Evolutionary conservation across 2,888 invertebrate genomes (phyloP).

Genomic region (Nomada hirtipes): DNA sequence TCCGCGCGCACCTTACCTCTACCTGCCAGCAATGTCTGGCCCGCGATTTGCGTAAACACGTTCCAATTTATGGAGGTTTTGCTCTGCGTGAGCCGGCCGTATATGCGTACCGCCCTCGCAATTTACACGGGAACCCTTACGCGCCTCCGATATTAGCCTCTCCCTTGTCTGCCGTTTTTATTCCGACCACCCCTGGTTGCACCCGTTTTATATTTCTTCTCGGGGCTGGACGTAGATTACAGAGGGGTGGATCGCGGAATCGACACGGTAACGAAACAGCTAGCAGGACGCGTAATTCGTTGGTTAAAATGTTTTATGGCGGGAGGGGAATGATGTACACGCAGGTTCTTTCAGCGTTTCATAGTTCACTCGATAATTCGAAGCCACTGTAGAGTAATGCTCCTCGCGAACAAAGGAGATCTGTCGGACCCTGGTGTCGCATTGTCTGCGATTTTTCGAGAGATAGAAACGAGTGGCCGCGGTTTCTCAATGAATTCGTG

Average conservation of each 20-base stretch:
- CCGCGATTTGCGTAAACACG: conserved; percentile 77
- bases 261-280: conserved; percentile 6
- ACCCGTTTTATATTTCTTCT: conserved; percentile 10
- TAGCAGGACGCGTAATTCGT: conserved; percentile 17
- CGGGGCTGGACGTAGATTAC: conserved; percentile 1
- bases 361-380: conserved; percentile 57
- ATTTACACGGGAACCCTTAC: conserved; percentile 57
- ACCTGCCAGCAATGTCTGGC: conserved; percentile 62
- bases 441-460: conserved; percentile 70
- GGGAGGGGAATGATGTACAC: background rate
- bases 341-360: conserved; percentile 27
- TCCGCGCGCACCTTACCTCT: conserved; percentile 62
- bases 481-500: conserved; percentile 65
- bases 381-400: conserved; percentile 47
- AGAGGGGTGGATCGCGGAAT: conserved; percentile 4
- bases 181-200: conserved; percentile 54
- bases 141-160: conserved; percentile 51
- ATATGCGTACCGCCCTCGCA: conserved; percentile 41
- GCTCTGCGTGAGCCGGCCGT: conserved; percentile 44
- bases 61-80: conserved; percentile 70
- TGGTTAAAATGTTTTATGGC: background rate
- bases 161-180: conserved; percentile 33
- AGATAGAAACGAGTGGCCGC: conserved; percentile 55
- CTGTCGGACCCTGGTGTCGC: conserved; percentile 51
- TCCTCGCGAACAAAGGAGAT: conserved; percentile 55